phyloP scores from a whole-genome alignment of 1,140 invertebrate species.

The Atopsyche davidsoni region DNA sequence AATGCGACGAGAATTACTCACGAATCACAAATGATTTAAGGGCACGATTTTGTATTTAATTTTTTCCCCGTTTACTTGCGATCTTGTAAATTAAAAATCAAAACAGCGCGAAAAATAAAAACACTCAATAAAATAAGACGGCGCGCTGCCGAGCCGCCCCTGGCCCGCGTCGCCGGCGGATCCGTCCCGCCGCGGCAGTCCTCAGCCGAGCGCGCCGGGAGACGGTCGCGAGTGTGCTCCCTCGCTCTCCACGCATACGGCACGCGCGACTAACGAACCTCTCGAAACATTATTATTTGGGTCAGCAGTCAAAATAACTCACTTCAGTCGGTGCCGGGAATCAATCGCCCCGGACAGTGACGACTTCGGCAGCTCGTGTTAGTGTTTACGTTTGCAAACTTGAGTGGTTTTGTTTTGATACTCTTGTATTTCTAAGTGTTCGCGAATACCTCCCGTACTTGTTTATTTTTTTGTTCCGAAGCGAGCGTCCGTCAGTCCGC shows the following conservation, averaged over 20 bases:
- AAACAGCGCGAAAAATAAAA: no score
- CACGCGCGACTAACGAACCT: conserved; percentile 5
- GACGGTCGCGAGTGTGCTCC: neutral
- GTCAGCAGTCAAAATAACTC: conserved; percentile 12
- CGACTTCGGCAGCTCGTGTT: neutral
- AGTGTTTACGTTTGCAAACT: conserved; percentile 17
- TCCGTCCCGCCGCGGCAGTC: conserved; percentile 8
- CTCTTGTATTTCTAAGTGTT: no score
- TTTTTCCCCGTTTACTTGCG: no score
- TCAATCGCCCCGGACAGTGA: neutral
- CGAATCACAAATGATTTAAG: no score
- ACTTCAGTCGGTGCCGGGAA: neutral
- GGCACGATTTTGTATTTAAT: no score
- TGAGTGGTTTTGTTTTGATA: conserved; percentile 8
- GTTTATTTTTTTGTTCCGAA: no score
- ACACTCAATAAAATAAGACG: no score
- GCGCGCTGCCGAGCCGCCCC: conserved; percentile 6
- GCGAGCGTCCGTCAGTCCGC: no score
- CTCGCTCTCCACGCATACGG: neutral
- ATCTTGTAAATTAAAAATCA: no score
- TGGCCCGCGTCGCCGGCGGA: neutral
- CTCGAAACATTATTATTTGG: conserved; percentile 22
- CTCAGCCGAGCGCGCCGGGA: conserved; percentile 7
- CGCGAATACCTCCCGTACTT: no score
- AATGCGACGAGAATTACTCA: no score